These are phyloP conservation scores for Zaprionus taronus DNA, from an alignment of 1,140 invertebrate species.

Conservation along the genomic window DNA sequence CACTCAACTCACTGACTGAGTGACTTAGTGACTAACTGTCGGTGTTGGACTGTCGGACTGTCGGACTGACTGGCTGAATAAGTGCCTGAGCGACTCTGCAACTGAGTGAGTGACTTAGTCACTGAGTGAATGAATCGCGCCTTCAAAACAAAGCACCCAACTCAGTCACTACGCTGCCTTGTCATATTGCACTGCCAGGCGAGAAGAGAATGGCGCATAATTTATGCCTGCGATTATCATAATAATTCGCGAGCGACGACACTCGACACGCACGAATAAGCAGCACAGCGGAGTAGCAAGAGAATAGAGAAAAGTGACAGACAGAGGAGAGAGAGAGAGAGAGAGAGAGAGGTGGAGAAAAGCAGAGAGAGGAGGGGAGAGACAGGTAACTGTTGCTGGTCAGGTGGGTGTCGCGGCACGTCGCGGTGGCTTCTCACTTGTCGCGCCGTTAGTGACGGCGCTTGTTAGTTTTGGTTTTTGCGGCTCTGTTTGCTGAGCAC, in stretches of 20 bases:
- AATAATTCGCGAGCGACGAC: slow-evolving; percentile 68
- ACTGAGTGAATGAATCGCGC: slow-evolving; percentile 33
- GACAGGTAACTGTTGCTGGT: slow-evolving; percentile 21
- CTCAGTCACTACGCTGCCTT: neutral
- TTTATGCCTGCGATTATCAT: slow-evolving; percentile 79
- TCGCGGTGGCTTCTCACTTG: slow-evolving; percentile 19
- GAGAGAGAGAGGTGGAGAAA: neutral
- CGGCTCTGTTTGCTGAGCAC: slow-evolving; percentile 69
- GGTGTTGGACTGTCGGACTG: neutral
- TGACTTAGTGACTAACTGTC: neutral
- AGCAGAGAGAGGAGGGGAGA: neutral
- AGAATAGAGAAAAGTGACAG: neutral
- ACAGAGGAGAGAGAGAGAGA: neutral
- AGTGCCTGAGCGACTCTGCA: neutral
- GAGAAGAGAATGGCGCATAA: slow-evolving; percentile 56
- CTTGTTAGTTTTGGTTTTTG: slow-evolving; percentile 48
- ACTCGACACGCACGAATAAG: slow-evolving; percentile 53
- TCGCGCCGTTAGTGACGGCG: neutral
- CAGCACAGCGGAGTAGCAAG: slow-evolving; percentile 8
- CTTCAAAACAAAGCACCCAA: neutral
- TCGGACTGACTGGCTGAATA: neutral
- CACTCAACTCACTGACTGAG: neutral
- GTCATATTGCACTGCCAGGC: slow-evolving; percentile 38
- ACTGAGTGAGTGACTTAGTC: neutral
- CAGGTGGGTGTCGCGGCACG: neutral